Evolutionary conservation across 2,797 vertebrate species (phyloP).

Genomic region (Eurystomus glaucurus): DNA sequence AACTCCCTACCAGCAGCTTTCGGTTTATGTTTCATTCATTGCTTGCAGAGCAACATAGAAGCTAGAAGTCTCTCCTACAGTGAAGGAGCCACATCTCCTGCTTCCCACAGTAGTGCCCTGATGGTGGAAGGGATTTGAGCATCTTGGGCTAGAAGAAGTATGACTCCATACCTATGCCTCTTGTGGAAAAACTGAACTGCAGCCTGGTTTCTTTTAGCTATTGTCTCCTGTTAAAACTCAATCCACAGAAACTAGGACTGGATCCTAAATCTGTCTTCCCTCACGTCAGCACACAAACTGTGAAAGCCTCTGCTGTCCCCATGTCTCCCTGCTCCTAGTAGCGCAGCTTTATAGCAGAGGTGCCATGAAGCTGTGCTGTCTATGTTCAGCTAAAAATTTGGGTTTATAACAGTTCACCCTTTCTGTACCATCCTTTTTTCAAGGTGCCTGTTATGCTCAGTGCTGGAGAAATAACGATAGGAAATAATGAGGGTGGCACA

Average conservation of each 20-base stretch:
- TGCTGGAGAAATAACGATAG: not conserved
- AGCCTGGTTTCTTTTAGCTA: not conserved
- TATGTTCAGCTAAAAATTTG: not conserved
- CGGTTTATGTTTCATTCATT: not conserved
- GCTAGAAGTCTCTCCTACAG: not conserved
- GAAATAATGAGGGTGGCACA: not conserved
- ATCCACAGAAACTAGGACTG: not conserved
- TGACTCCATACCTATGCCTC: not conserved
- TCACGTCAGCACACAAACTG: not conserved
- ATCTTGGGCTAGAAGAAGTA: not conserved
- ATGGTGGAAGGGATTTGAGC: not conserved
- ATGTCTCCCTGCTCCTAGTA: not conserved
- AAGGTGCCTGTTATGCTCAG: not conserved
- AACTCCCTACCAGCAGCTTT: not conserved
- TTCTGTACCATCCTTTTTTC: not conserved
- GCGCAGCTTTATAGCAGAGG: rapidly evolving
- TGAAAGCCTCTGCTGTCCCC: not conserved
- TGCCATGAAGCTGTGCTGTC: not conserved
- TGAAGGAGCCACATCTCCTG: rapidly evolving
- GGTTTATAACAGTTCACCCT: not conserved
- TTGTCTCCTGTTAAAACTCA: not conserved
- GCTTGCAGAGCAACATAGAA: not conserved
- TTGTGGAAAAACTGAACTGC: not conserved
- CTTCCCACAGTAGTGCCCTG: not conserved
- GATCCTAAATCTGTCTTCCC: slow-evolving; percentile 8